Conservation (phyloP, 2,113 vertebrate species). For the Lagopus muta region DNA sequence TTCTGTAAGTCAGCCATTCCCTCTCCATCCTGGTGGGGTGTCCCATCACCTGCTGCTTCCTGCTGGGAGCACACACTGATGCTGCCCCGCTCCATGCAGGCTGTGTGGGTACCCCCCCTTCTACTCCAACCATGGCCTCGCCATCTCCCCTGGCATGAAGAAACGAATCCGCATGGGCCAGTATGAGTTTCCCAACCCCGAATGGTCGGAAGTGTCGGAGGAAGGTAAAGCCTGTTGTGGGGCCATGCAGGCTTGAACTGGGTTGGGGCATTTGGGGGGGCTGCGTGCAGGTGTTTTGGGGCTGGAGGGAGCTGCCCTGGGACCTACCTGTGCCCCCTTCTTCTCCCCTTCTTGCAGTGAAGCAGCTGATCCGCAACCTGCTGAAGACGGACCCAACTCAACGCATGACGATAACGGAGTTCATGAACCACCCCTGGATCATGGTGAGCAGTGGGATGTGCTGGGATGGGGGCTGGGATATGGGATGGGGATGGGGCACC, state of each 20-base stretch:
- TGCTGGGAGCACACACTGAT: accelerated
- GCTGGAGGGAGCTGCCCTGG: not conserved
- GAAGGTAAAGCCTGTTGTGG: constrained; percentile 81
- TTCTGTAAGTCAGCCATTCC: constrained; percentile 84
- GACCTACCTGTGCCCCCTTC: not conserved
- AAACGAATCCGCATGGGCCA: constrained; percentile 94
- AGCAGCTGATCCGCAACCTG: constrained; percentile 93
- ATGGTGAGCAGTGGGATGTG: constrained; percentile 78
- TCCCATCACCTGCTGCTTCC: not conserved
- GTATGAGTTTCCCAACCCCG: constrained; percentile 96
- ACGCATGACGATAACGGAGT: constrained; percentile 97
- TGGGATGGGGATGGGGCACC: not conserved
- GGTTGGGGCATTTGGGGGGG: not conserved
- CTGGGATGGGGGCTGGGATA: too few relatives aligned
- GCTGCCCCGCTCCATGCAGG: constrained; percentile 64
- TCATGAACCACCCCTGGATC: constrained; percentile 99
- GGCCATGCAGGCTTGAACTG: not conserved
- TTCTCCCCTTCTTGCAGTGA: constrained; percentile 78
- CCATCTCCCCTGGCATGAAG: constrained; percentile 99
- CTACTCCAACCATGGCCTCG: constrained; percentile 96
- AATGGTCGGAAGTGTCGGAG: constrained; percentile 97
- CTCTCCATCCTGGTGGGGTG: accelerated
- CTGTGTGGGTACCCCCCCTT: constrained; percentile 97
- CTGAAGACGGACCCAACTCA: constrained; percentile 97
- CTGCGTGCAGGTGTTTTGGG: accelerated